A percentile compares a stretch with the other conserved stretches of the same genome.
These are phyloP conservation scores for Pachyseris speciosa DNA, from an alignment of 64 coral and sea anemone genomes.

Conservation along the genomic window DNA sequence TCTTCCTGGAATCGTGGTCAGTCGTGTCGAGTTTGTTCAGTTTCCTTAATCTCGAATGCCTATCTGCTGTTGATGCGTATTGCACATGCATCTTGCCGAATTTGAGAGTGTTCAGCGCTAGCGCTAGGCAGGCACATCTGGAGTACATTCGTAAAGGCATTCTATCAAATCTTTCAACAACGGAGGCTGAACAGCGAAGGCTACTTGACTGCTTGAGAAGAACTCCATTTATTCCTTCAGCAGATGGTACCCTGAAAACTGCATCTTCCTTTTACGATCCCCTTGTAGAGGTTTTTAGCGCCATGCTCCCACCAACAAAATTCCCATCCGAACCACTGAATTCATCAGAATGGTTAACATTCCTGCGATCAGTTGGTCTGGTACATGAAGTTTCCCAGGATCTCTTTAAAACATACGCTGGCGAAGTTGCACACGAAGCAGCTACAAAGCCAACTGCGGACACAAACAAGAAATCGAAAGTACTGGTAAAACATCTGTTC, in stretches of 20 bases:
- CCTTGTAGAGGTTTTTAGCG: neutral
- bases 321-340: constrained; percentile 25
- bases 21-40: neutral
- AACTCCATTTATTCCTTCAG: neutral
- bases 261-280: constrained; percentile 49
- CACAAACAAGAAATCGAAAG: constrained; percentile 26
- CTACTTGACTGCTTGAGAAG: neutral
- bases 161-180: neutral
- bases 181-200: neutral
- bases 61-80: constrained; percentile 15
- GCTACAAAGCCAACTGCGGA: neutral
- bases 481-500: constrained; percentile 25
- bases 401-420: neutral
- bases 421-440: constrained; percentile 9
- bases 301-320: neutral
- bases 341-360: neutral
- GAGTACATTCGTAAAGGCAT: neutral
- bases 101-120: neutral
- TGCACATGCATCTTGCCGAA: neutral
- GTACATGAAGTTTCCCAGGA: constrained; percentile 1
- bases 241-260: neutral
- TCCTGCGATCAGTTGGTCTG: constrained; percentile 25
- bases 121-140: constrained; percentile 10
- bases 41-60: neutral
- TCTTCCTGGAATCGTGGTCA: neutral